Evolutionary conservation across 2,797 vertebrate genomes (phyloP).

Genomic region (Echiichthys vipera): DNA sequence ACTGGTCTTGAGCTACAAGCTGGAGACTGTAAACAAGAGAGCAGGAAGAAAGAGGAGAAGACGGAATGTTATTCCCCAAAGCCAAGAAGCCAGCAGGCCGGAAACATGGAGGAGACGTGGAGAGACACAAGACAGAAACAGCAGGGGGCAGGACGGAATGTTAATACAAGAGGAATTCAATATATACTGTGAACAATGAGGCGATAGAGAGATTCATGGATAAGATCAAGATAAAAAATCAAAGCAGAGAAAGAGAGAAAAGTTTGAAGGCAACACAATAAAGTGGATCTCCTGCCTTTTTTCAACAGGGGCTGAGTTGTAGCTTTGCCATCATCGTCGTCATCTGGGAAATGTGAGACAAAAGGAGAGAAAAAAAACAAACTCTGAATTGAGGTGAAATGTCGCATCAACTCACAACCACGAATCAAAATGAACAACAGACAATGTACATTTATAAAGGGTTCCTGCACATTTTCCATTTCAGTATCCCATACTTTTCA

Average conservation of each 20-base stretch:
- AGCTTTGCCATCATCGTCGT: conserved; percentile 95
- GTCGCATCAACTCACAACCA: conserved; percentile 44
- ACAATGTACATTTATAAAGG: background rate
- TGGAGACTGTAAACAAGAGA: conserved; percentile 26
- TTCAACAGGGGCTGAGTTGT: conserved; percentile 95
- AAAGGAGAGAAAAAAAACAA: conserved; percentile 70
- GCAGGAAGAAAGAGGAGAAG: conserved; percentile 33
- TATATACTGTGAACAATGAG: conserved; percentile 37
- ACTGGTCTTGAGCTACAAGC: conserved; percentile 37
- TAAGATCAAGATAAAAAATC: conserved; percentile 4
- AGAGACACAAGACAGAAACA: conserved; percentile 52
- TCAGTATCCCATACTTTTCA: too few relatives aligned
- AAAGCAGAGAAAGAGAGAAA: conserved; percentile 21
- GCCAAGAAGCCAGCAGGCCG: conserved; percentile 24
- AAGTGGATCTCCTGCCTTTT: conserved; percentile 96
- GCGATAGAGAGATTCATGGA: conserved; percentile 18
- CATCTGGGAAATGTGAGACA: conserved; percentile 89
- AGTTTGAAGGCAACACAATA: conserved; percentile 56
- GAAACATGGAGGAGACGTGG: conserved; percentile 30
- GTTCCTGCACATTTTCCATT: too few relatives aligned
- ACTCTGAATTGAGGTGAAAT: conserved; percentile 79
- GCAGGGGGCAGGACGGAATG: conserved; percentile 26
- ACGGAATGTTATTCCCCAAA: conserved; percentile 45
- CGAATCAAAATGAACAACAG: background rate
- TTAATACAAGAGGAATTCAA: conserved; percentile 44